Base-by-base conservation (phyloP, 2,113 vertebrate species). In the Colistium nudipinnis region DNA sequence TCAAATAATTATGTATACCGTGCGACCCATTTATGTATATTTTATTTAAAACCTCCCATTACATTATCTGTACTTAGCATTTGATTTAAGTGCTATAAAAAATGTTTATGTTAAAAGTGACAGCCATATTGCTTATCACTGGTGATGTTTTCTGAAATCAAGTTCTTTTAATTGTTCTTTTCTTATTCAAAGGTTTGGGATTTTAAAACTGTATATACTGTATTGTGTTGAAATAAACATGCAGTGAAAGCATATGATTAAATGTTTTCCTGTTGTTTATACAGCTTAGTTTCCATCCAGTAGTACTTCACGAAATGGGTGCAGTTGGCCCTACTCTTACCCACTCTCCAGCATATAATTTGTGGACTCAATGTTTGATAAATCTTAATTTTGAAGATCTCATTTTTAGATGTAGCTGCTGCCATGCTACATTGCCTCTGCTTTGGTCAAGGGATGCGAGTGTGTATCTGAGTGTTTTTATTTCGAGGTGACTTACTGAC, bases 201-300 rank as follows among this genome's bases (percentile, higher is more conserved):
- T 75, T 87, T 85, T 83, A 6, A 63, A 73, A 76, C 43, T 81
- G 63, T 81, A 84, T 52, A 85, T 78, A 81, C 30, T 82, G 66
- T 87, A 73, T 70, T 85, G 82, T 85, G 79, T 85, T 83, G 73
- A 85, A 88, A 85, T 90, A 87, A 90, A 88, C 74, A 88, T 64
- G 54, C 80, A 83, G 70, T 81, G 57, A 74, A 78, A 77, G 8
- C 2, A 24, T 10, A 22, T 0, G 3, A 31, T 38, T 49, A 19
- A 11, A 28, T 45, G 5, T 53, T 59, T 59, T 14, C 41, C 36
- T 44, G 52, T 59, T 35, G 11, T 70, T 57, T 20, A 8, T 25
- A 35, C 4, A 17, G 45, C 12, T 22, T 8, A 6, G 3, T 27
- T 39, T 64, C 7, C 28, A 30, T 45, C 25, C 49, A 25, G 20